phyloP scores from a whole-genome alignment of 1,140 invertebrate genomes.

The Drosophila navojoa region DNA sequence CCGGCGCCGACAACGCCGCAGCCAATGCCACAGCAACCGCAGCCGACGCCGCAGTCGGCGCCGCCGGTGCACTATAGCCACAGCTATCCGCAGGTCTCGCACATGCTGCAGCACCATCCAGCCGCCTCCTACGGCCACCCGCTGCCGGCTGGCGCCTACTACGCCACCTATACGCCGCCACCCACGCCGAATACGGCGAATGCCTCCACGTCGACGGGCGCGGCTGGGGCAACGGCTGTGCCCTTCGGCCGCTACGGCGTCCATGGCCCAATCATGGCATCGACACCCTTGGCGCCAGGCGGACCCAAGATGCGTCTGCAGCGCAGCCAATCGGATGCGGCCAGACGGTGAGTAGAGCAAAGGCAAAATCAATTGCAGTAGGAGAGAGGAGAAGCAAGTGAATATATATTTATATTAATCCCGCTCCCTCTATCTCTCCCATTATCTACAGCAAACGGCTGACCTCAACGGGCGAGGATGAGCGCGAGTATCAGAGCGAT shows the following conservation, averaged over 20 bases:
- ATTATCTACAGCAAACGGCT: conserved; percentile 67
- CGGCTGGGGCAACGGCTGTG: conserved; percentile 14
- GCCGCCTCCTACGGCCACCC: conserved; percentile 42
- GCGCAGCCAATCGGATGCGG: conserved; percentile 77
- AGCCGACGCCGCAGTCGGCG: conserved; percentile 70
- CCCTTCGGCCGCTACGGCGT: conserved; percentile 58
- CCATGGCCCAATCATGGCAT: conserved; percentile 49
- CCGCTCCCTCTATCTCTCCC: conserved; percentile 1
- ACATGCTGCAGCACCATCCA: conserved; percentile 62
- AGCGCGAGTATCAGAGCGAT: conserved; percentile 81
- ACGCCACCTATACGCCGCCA: conserved; percentile 77
- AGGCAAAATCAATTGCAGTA: too few relatives aligned
- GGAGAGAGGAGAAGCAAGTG: too few relatives aligned
- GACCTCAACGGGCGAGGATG: conserved; percentile 82
- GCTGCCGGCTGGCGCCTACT: conserved; percentile 49
- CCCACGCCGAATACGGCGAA: conserved; percentile 76
- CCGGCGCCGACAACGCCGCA: conserved; percentile 70
- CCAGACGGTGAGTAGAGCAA: conserved; percentile 75
- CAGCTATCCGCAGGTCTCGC: conserved; percentile 68
- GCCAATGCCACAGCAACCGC: conserved; percentile 63
- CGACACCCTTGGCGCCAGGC: conserved; percentile 56
- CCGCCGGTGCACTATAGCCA: conserved; percentile 76
- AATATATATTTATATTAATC: too few relatives aligned
- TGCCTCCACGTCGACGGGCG: conserved; percentile 50
- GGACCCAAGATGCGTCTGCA: conserved; percentile 76